Evolutionary conservation across 2,888 invertebrate species (phyloP).

Genomic region (Volucella bombylans): DNA sequence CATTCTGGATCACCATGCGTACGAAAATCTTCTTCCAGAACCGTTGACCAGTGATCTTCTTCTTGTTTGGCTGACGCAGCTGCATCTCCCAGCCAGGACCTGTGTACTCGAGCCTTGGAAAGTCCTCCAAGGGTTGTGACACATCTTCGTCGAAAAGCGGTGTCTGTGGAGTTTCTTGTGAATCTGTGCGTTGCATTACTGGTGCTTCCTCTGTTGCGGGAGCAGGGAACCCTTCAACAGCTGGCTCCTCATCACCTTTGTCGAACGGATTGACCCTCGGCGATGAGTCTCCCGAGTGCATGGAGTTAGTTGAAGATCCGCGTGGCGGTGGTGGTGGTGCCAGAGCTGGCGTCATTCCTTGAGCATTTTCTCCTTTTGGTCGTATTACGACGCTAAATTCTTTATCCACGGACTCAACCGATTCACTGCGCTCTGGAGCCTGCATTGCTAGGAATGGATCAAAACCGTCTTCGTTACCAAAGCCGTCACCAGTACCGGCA

Average conservation of each 20-base stretch:
- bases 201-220: conserved; percentile 75
- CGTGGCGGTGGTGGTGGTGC: conserved; percentile 86
- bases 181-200: conserved; percentile 84
- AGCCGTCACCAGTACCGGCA: conserved; percentile 82
- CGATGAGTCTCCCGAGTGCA: conserved; percentile 84
- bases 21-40: conserved; percentile 99
- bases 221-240: conserved; percentile 78
- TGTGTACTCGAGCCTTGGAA: conserved; percentile 89
- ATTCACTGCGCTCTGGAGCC: conserved; percentile 87
- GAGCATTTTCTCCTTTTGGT: conserved; percentile 83
- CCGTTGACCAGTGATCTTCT: conserved; percentile 96
- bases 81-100: conserved; percentile 98
- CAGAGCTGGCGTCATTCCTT: conserved; percentile 86
- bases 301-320: conserved; percentile 76
- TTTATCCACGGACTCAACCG: conserved; percentile 89
- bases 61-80: conserved; percentile 96
- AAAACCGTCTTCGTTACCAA: conserved; percentile 88
- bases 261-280: conserved; percentile 91
- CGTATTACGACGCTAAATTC: conserved; percentile 91
- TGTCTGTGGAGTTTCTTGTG: conserved; percentile 93
- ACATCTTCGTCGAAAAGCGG: conserved; percentile 97
- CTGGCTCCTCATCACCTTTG: conserved; percentile 82
- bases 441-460: conserved; percentile 92
- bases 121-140: conserved; percentile 94
- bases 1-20: conserved; percentile 89